phyloP scores from a whole-genome alignment of 1,140 invertebrate genomes.

The Aphis gossypii region DNA sequence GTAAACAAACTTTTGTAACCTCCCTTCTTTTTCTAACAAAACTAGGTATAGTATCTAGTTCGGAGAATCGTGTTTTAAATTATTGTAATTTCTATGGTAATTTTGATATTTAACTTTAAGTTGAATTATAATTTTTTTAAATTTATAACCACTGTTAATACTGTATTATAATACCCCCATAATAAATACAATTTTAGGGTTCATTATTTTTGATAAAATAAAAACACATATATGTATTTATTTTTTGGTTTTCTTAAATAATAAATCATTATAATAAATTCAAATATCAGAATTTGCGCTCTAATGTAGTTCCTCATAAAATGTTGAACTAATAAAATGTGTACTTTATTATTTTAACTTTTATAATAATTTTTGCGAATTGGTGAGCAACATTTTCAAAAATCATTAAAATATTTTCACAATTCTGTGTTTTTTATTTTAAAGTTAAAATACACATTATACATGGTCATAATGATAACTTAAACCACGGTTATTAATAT shows the following conservation, averaged over 20 bases:
- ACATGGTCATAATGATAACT: neutral
- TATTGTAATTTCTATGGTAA: neutral
- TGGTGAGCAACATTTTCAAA: neutral
- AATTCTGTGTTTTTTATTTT: neutral
- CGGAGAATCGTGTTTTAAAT: neutral
- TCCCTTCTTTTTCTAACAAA: neutral
- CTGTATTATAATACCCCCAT: no score
- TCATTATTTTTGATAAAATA: no score
- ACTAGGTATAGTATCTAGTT: neutral
- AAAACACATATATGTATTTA: no score
- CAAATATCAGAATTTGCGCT: no score
- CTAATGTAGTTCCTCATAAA: no score
- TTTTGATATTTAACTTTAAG: no score
- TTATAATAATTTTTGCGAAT: neutral
- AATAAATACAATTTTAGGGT: no score
- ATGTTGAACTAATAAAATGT: no score
- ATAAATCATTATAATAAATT: no score
- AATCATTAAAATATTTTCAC: neutral
- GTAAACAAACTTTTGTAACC: neutral
- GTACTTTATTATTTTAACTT: neutral
- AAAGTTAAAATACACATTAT: neutral
- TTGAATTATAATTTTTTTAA: no score
- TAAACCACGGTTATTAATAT: neutral
- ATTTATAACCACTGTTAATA: no score
- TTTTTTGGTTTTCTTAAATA: no score